Evolutionary conservation across 2,888 invertebrate species (phyloP), one percentile per base, ranked within the genome.

Genomic region (Drosophila nigricruria): DNA sequence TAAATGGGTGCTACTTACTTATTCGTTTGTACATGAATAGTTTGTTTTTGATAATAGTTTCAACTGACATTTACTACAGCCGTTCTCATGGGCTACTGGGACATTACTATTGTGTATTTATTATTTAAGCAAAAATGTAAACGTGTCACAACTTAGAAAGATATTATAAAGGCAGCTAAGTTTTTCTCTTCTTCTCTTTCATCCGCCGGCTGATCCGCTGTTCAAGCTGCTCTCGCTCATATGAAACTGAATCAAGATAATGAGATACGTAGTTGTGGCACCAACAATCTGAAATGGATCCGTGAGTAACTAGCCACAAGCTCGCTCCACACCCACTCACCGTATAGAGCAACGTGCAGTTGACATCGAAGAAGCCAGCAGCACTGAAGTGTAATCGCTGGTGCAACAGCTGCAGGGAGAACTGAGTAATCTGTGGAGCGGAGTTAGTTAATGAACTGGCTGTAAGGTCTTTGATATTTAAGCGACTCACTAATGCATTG

Each of bases 211-310:
- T 0, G 53, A 38, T 1, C 42, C 69, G 20, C 20, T 50, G 20
- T 52, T 57, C 3, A 69, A 34, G 49, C 68, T 77, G 10, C 72
- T 72, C 62, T 89, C 91, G 61, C 79, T 92, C 90, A 92, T 90
- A 77, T 93, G 92, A 50, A 93, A 93, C 80, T 93, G 93, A 68
- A 93, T 93, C 14, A 93, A 81, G 32, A 93, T 93, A 6, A 93
- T 93, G 10, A 93, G 73, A 82, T 93, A 93, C 2, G 93, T 93
- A 2, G 93, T 93, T 4, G 92, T 93, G 6, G 93, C 92, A 20
- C 93, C 93, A 43, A 92, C 91, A 74, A 93, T 93, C 93, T 93
- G 70, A 3, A 90, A 88, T 25, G 9, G 23, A 36, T 53, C 12
- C 6, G 6, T 32, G 10, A 23, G 49, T 36, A 12, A 16, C 36